Conservation (phyloP, 2,888 invertebrate species). For the Furcula furcula region DNA sequence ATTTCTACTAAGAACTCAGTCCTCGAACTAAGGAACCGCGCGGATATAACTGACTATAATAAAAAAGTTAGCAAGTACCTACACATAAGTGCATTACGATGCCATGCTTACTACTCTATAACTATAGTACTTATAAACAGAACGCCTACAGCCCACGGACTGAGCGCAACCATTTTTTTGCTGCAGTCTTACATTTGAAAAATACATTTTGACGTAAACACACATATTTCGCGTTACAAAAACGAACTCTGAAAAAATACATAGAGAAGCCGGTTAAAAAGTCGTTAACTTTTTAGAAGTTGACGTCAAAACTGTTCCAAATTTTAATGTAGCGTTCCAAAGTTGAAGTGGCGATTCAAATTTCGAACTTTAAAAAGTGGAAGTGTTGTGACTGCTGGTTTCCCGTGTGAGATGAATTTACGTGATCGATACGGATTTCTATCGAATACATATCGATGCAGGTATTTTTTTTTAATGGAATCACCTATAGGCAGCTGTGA, state of each 20-base stretch:
- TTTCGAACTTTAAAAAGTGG: slow-evolving; percentile 15
- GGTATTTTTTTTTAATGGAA: slow-evolving; percentile 44
- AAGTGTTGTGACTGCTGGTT: slow-evolving; percentile 39
- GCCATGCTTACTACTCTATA: slow-evolving; percentile 54
- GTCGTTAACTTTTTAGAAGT: slow-evolving; percentile 25
- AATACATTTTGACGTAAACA: slow-evolving; percentile 79
- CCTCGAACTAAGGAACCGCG: slow-evolving; percentile 71
- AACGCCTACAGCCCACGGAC: slow-evolving; percentile 68
- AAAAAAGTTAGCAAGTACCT: slow-evolving; percentile 77
- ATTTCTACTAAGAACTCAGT: slow-evolving; percentile 38
- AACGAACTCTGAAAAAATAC: slow-evolving; percentile 17
- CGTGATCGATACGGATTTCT: slow-evolving; percentile 33
- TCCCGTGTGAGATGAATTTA: slow-evolving; percentile 48
- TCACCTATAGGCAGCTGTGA: slow-evolving; percentile 1
- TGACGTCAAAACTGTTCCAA: not conserved
- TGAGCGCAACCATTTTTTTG: slow-evolving; percentile 74
- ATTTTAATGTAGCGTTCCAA: slow-evolving; percentile 11
- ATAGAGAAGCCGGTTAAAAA: slow-evolving; percentile 3
- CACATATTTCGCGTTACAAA: slow-evolving; percentile 64
- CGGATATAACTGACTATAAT: slow-evolving; percentile 75
- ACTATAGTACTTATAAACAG: slow-evolving; percentile 68
- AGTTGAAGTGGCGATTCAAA: slow-evolving; percentile 18
- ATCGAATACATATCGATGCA: slow-evolving; percentile 58
- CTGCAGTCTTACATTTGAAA: slow-evolving; percentile 73
- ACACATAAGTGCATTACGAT: slow-evolving; percentile 80